Base-by-base conservation (phyloP, 2,888 invertebrate species). In the Lithophane ornitopus region DNA sequence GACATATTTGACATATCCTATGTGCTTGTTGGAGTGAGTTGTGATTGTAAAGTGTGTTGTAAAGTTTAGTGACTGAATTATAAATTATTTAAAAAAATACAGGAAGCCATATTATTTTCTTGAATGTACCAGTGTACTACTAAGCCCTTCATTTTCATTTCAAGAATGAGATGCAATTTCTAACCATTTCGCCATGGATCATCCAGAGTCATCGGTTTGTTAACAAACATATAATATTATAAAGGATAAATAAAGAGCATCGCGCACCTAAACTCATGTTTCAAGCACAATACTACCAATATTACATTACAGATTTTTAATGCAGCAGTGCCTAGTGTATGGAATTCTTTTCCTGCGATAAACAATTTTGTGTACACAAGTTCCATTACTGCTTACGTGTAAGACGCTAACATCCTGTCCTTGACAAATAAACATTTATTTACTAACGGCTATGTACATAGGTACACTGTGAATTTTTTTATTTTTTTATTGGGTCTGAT, bases 171-270 rank as follows among this genome's bases (percentile, higher is more conserved):
- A 68, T 80, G 82, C 62, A 73, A 9, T 49, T 26, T 46, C 16
- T 73, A 76, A 73, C 19, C 39, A 70, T n/a, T 58, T 74, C 72
- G 46, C 62, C 62, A 89, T 89, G 89, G 90, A 89, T 76, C 75
- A 74, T 59, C 79, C 80, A 44, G 89, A 83, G 67, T 78, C 86
- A 58, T 81, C 80, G 90, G 89, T 89, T 81, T 82, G 89, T 86
- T 74, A 84, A 7, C 26, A 70, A 54, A 59, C 28, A 52, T 22
- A 52, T 22, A 34, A 28, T 66, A 59, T 6, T 63, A 0, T 16
- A 46, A 19, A 66, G 49, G 70, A 54, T n/a, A 49, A 26, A 7
- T 54, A 14, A 46, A 44, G 3, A 49, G n/a, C 9, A 44, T 22
- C n/a, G 11, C n/a, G 52, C 39, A 69, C 26, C 19, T 69, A 58